Conservation (phyloP, 2,113 vertebrate species). For the Nanorana parkeri region DNA sequence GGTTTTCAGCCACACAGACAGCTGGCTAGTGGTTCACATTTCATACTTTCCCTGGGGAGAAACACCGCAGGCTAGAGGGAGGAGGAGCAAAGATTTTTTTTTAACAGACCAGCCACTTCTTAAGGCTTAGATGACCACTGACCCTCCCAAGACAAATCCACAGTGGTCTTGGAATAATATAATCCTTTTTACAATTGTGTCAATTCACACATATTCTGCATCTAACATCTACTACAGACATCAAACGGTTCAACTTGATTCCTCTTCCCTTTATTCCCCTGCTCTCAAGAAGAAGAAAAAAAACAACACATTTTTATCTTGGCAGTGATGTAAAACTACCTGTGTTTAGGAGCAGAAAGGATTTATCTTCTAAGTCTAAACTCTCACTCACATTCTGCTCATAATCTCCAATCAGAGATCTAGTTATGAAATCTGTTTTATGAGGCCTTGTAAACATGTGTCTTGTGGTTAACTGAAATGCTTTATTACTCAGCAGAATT, state of each 20-base stretch:
- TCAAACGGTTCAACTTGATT: too few relatives aligned
- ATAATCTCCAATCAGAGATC: conserved; percentile 3
- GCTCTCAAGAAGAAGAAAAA: not conserved
- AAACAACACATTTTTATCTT: not conserved
- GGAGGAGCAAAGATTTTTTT: conserved; percentile 39
- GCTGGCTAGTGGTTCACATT: conserved; percentile 52
- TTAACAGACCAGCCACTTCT: conserved; percentile 37
- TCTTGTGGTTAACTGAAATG: conserved; percentile 6
- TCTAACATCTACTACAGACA: too few relatives aligned
- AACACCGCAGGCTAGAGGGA: conserved; percentile 28
- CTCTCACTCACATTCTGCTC: not conserved
- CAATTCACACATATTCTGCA: not conserved
- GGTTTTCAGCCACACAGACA: conserved; percentile 40
- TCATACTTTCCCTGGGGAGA: conserved; percentile 44
- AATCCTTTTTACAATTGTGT: not conserved
- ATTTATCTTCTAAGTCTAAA: not conserved
- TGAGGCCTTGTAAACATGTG: conserved; percentile 10
- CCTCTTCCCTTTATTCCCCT: not conserved
- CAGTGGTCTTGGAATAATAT: conserved; percentile 5
- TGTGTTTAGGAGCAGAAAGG: not conserved
- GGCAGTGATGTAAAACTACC: not conserved
- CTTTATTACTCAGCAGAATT: conserved; percentile 15
- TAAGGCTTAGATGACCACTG: conserved; percentile 45
- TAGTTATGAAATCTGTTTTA: conserved; percentile 7
- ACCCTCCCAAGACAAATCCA: conserved; percentile 24